A percentile compares a stretch with the other conserved stretches of the same genome.
These are phyloP conservation scores for Drosophila repleta DNA, from an alignment of 1,140 invertebrate species.

Conservation along the genomic window DNA sequence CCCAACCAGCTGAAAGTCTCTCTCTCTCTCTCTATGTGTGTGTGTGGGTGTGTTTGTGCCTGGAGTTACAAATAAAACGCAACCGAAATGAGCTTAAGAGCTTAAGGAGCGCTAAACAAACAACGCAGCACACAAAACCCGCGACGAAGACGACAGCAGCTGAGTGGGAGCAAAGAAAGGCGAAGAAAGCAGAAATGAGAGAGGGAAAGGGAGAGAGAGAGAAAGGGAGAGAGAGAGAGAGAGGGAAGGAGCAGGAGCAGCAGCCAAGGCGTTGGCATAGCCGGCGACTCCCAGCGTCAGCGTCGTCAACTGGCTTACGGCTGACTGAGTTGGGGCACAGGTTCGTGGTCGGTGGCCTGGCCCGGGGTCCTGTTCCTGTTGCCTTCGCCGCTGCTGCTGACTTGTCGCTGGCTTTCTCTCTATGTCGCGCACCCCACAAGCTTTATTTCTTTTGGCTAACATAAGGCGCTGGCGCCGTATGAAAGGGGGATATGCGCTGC, in stretches of 20 bases:
- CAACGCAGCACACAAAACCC: constrained; percentile 74
- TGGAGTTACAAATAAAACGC: constrained; percentile 82
- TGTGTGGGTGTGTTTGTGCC: constrained; percentile 42
- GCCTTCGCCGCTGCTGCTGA: background rate
- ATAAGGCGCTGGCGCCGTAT: background rate
- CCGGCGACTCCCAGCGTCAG: constrained; percentile 19
- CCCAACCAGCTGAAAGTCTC: constrained; percentile 24
- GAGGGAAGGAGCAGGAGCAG: no score
- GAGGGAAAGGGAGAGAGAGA: no score
- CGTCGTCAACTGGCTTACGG: constrained; percentile 57
- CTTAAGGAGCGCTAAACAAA: constrained; percentile 81
- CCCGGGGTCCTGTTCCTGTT: background rate
- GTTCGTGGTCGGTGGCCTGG: constrained; percentile 19
- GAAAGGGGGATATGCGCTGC: constrained; percentile 29
- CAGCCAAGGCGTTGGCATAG: background rate
- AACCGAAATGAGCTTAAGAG: constrained; percentile 81
- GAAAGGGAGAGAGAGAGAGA: no score
- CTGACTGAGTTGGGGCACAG: constrained; percentile 56
- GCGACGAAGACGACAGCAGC: constrained; percentile 48
- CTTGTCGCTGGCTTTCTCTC: constrained; percentile 45
- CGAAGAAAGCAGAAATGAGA: no score
- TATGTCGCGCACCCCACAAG: constrained; percentile 25
- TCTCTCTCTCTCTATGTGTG: background rate
- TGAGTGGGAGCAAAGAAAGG: background rate
- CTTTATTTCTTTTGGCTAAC: constrained; percentile 30